A percentile compares a stretch with the other conserved stretches of the same genome.
Evolutionary conservation across 1,140 invertebrate genomes (phyloP).

Genomic region (Nasonia vitripennis): DNA sequence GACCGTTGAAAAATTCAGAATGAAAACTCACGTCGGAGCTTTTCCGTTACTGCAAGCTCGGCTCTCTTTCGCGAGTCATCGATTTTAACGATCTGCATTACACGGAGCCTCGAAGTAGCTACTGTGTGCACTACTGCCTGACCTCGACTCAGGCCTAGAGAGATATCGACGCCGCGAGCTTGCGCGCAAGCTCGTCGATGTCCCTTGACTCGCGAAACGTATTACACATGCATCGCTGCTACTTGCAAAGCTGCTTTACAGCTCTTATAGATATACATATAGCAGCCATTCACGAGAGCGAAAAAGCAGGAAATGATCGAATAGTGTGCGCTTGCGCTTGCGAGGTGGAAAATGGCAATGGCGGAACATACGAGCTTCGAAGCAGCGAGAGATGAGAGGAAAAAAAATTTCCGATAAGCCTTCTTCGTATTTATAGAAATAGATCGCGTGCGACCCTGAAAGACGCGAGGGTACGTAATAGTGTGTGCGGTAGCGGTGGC

Average conservation of each 20-base stretch:
- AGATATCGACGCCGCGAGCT: constrained; percentile 50
- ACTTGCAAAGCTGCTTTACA: neutral
- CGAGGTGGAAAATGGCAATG: neutral
- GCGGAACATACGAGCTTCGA: neutral
- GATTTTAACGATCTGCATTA: constrained; percentile 11
- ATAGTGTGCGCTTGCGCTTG: neutral
- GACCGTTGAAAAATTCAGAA: neutral
- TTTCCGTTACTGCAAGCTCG: neutral
- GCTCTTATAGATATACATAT: too few relatives aligned
- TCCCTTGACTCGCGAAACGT: constrained; percentile 45
- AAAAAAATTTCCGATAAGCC: constrained; percentile 10
- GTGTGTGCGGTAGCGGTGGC: neutral
- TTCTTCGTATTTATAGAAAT: constrained; percentile 19
- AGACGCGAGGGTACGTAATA: constrained; percentile 9
- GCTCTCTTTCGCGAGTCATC: neutral
- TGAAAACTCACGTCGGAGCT: neutral
- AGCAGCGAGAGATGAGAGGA: neutral
- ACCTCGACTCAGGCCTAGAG: constrained; percentile 42
- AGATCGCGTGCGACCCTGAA: constrained; percentile 41
- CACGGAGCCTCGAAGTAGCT: neutral
- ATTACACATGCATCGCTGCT: neutral
- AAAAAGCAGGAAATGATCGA: neutral
- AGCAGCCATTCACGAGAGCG: too few relatives aligned
- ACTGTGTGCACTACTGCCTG: constrained; percentile 3
- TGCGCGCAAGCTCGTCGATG: constrained; percentile 50